phyloP scores from a whole-genome alignment of 2,888 invertebrate species.

The Caenorhabditis uteleia region DNA sequence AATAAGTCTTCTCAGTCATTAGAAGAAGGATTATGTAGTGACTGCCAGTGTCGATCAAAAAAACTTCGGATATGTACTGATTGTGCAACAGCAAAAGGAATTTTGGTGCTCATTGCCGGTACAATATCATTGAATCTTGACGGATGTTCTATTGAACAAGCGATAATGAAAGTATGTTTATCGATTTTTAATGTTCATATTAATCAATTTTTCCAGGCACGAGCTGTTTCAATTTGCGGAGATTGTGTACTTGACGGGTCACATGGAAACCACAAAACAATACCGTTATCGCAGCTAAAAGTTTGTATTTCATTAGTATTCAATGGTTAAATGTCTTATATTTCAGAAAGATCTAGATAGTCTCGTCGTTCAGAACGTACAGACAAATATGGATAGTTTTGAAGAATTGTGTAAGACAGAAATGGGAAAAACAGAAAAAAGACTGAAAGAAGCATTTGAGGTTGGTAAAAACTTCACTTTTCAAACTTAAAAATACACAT shows the following conservation, averaged over 20 bases:
- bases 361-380: too few species aligned
- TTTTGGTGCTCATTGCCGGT: not conserved
- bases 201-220: conserved; percentile 1
- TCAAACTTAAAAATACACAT: not conserved
- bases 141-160: not conserved
- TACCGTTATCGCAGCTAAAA: conserved; percentile 12
- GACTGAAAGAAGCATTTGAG: too few species aligned
- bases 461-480: not conserved
- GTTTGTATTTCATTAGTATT: too few species aligned
- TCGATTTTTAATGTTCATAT: not conserved
- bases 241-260: conserved; percentile 29
- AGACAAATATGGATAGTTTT: too few species aligned
- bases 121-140: not conserved
- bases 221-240: conserved; percentile 16
- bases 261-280: conserved; percentile 22
- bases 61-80: conserved; percentile 4
- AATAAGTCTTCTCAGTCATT: not conserved
- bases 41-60: not conserved
- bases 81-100: not conserved
- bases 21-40: not conserved
- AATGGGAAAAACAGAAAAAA: too few species aligned
- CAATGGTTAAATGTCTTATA: too few species aligned
- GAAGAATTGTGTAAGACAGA: too few species aligned
- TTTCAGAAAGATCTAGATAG: too few species aligned
- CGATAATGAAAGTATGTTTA: not conserved